Conservation (phyloP, 2,797 vertebrate genomes). For the Tokudaia muenninki region DNA sequence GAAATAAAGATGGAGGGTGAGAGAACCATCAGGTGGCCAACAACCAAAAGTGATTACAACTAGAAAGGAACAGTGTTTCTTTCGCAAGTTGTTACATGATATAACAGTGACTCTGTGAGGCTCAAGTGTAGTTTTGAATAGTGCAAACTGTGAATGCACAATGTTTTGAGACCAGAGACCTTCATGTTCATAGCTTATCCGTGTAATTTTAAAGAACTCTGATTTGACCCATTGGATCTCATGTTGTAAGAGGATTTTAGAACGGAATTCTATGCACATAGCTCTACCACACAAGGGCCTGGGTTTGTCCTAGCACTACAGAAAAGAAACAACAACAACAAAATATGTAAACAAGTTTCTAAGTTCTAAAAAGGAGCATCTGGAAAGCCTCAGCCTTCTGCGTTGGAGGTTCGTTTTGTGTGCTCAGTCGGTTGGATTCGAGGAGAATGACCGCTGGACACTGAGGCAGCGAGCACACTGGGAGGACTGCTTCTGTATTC, state of each 20-base stretch:
- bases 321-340: neutral
- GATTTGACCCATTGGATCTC: conserved; percentile 48
- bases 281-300: neutral
- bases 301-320: neutral
- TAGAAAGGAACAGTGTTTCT: neutral
- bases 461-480: neutral
- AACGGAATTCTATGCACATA: neutral
- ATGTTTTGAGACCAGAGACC: neutral
- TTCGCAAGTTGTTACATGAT: conserved; percentile 17
- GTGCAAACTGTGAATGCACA: neutral
- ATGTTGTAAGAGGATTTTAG: neutral
- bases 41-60: neutral
- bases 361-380: conserved; percentile 48
- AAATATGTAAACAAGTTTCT: neutral
- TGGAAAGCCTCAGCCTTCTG: neutral
- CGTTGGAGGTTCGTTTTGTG: neutral
- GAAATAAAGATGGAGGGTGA: neutral
- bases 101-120: neutral
- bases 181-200: conserved; percentile 38
- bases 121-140: conserved; percentile 16
- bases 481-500: conserved; percentile 30
- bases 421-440: neutral
- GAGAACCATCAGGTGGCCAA: neutral
- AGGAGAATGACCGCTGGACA: conserved; percentile 15
- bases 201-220: conserved; percentile 45